phyloP scores from a whole-genome alignment of 2,113 vertebrate genomes.

The Ramphastos sulfuratus region DNA sequence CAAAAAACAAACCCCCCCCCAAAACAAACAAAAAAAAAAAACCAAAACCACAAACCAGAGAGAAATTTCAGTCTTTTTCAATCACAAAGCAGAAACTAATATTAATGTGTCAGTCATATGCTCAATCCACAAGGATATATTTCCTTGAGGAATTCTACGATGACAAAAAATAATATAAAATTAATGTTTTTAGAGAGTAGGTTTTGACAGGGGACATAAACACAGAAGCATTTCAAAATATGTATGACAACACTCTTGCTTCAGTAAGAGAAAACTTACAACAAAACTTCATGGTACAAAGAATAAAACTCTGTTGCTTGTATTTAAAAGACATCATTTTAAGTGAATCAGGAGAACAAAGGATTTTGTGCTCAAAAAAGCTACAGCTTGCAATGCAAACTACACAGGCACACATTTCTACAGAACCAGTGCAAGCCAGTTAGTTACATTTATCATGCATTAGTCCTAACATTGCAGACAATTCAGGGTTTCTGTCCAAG shows the following conservation, averaged over 20 bases:
- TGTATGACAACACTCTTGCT: accelerated
- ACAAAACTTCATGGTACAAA: neutral
- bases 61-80: neutral
- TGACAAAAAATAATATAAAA: neutral
- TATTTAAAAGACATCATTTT: neutral
- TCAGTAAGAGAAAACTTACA: neutral
- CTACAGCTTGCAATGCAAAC: neutral
- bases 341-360: neutral
- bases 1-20: neutral
- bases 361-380: neutral
- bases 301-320: neutral
- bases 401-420: neutral
- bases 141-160: neutral
- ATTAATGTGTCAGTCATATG: neutral
- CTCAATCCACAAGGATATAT: neutral
- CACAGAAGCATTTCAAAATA: neutral
- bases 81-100: neutral
- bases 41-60: too few relatives aligned
- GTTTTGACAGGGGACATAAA: neutral
- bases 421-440: neutral
- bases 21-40: too few relatives aligned
- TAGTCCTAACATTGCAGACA: neutral
- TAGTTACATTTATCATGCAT: neutral
- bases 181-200: neutral
- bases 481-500: neutral